Evolutionary conservation across 2,888 invertebrate species (phyloP).

Genomic region (Drosophila yooni): DNA sequence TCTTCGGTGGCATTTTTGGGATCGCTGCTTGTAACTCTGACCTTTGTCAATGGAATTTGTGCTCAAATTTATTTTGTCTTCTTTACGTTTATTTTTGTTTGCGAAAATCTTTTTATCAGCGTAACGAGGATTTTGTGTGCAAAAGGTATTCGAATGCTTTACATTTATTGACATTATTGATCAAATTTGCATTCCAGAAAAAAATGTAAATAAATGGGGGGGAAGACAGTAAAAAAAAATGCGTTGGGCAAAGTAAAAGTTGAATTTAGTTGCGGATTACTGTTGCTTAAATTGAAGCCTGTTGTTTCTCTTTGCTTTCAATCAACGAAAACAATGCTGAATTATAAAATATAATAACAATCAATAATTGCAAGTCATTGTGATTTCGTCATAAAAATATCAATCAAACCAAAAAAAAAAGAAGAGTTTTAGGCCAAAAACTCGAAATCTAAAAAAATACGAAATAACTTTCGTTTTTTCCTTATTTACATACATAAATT

Average conservation of each 20-base stretch:
- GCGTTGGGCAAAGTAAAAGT: not conserved
- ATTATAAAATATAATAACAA: conserved; percentile 3
- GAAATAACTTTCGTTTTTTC: conserved; percentile 65
- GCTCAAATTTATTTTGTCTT: conserved; percentile 28
- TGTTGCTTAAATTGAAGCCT: not conserved
- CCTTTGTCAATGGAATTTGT: conserved; percentile 77
- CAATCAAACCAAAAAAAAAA: conserved; percentile 6
- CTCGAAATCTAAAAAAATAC: conserved; percentile 16
- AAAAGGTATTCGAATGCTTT: conserved; percentile 30
- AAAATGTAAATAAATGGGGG: not conserved
- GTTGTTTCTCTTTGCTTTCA: not conserved
- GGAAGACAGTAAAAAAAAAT: not conserved
- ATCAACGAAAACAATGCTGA: not conserved
- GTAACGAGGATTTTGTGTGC: conserved; percentile 37
- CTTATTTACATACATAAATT: conserved; percentile 37
- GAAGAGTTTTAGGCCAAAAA: conserved; percentile 12
- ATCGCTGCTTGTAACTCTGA: conserved; percentile 63
- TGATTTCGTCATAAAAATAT: conserved; percentile 18
- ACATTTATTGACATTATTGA: conserved; percentile 33
- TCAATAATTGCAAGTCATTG: conserved; percentile 35
- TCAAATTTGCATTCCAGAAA: conserved; percentile 30
- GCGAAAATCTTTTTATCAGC: conserved; percentile 46
- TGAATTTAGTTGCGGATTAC: not conserved
- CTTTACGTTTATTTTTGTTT: conserved; percentile 23
- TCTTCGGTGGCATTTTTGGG: conserved; percentile 55